Base-by-base conservation (phyloP, 30 jellyfish, hydroid and myxozoan species). In the Rhopilema esculentum region DNA sequence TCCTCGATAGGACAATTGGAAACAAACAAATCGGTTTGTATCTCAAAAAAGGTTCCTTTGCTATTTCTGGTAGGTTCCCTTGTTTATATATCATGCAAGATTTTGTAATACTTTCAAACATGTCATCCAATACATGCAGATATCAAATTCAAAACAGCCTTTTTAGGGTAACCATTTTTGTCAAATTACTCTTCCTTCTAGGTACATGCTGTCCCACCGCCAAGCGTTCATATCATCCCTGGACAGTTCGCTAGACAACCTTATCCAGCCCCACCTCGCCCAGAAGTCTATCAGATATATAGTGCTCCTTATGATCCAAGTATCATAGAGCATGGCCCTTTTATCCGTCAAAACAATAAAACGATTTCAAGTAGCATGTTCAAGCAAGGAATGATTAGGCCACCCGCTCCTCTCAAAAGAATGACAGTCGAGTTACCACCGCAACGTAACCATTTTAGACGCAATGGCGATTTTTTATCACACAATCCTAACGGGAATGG, bases 251-350 rank as follows among this genome's bases (percentile, higher is more conserved):
- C 85, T 18, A 68, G 87, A 61, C 88, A 78, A 20, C 63, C 88
- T 12, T 24, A 72, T 40, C 94, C 79, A 29, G 27, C 31, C 32
- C 71, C 77, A 51, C 88, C 69, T 9, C 94, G 94, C 40, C 88
- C 94, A 64, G 94, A 85, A 67, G 88, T 85, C 31, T 85, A 85
- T 69, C 94, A 85, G 53, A 65, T 85, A 23, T 75, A 72, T 65
- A 85, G 74, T 53, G 72, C 94, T 1, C 84, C 94, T 19, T 85
- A 85, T 53, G 94, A 85, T 49, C 86, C 94, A 32, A 85, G 94
- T 32, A 85, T 85, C 66, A 85, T 85, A 1, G 94, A 85, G 70
- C 88, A 75, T 16, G 94, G 94, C n/a, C 94, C 94, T 8, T 85
- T 85, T 51, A 85, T 85, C 68, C 67, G 65, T 25, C 76, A 70